Evolutionary conservation across 2,113 vertebrate genomes (phyloP).

Genomic region (Cebus imitator): DNA sequence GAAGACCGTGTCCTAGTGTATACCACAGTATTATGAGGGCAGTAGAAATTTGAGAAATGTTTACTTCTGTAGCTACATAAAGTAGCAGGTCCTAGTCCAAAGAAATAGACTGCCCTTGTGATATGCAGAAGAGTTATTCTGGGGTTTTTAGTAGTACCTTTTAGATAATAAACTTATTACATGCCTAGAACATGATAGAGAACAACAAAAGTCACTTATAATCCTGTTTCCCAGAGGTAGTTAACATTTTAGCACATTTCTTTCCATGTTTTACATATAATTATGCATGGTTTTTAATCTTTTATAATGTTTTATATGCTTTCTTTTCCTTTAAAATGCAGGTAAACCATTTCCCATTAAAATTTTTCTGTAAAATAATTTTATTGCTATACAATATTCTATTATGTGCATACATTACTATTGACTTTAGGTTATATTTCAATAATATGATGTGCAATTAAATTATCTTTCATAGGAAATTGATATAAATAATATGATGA

Average conservation of each 20-base stretch:
- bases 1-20: not conserved
- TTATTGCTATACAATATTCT: not conserved
- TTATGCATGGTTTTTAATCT: not conserved
- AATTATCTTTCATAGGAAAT: not conserved
- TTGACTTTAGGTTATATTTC: conserved; percentile 11
- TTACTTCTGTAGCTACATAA: conserved; percentile 23
- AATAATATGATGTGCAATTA: not conserved
- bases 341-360: not conserved
- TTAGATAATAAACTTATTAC: conserved; percentile 1
- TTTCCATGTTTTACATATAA: conserved; percentile 25
- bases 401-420: not conserved
- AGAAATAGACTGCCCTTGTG: not conserved
- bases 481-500: not conserved
- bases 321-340: not conserved
- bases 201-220: conserved; percentile 3
- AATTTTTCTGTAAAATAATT: conserved; percentile 35
- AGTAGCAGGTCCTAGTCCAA: not conserved
- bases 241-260: conserved; percentile 5
- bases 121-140: not conserved
- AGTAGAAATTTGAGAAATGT: conserved; percentile 19
- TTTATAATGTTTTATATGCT: not conserved
- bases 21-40: not conserved
- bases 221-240: not conserved
- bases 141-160: not conserved
- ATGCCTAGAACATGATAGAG: not conserved